Evolutionary conservation across 2,888 invertebrate genomes (phyloP).

Genomic region (Rhorus exstirpatorius): DNA sequence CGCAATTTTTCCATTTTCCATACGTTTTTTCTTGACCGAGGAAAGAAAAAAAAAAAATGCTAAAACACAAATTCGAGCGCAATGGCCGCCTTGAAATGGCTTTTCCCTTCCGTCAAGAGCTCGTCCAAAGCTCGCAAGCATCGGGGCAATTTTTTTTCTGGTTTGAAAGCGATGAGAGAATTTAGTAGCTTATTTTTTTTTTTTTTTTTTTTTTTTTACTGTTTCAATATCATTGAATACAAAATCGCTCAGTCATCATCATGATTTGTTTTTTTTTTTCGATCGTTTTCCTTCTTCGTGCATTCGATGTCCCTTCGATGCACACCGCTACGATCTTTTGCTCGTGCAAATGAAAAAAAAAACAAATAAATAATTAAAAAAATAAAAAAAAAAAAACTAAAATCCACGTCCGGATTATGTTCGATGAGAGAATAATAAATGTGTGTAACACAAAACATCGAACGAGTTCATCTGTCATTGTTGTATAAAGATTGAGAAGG

Average conservation of each 20-base stretch:
- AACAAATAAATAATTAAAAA: too few relatives aligned
- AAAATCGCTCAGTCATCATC: slow-evolving; percentile 47
- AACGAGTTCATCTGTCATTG: slow-evolving; percentile 52
- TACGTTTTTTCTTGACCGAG: too few relatives aligned
- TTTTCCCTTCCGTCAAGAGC: slow-evolving; percentile 14
- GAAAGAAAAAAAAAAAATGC: too few relatives aligned
- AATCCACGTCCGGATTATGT: slow-evolving; percentile 23
- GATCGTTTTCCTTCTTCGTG: slow-evolving; percentile 45
- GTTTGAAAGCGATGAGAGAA: slow-evolving; percentile 30
- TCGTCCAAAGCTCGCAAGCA: slow-evolving; percentile 77
- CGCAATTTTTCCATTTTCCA: too few relatives aligned
- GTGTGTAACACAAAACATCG: slow-evolving; percentile 39
- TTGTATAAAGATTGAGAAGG: slow-evolving; percentile 51
- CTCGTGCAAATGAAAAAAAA: slow-evolving; percentile 37
- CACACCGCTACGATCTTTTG: slow-evolving; percentile 36
- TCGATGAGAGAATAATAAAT: slow-evolving; percentile 22
- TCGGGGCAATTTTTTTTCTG: slow-evolving; percentile 48
- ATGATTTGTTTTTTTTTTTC: slow-evolving; percentile 4
- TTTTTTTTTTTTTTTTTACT: slow-evolving; percentile 42
- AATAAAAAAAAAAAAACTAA: slow-evolving; percentile 22
- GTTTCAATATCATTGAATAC: slow-evolving; percentile 22
- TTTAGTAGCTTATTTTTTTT: too few relatives aligned
- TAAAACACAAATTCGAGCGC: too few relatives aligned
- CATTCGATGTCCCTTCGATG: slow-evolving; percentile 56
- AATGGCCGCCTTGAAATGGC: too few relatives aligned